Conservation (phyloP, 2,888 invertebrate species). For the Volucella zonaria region DNA sequence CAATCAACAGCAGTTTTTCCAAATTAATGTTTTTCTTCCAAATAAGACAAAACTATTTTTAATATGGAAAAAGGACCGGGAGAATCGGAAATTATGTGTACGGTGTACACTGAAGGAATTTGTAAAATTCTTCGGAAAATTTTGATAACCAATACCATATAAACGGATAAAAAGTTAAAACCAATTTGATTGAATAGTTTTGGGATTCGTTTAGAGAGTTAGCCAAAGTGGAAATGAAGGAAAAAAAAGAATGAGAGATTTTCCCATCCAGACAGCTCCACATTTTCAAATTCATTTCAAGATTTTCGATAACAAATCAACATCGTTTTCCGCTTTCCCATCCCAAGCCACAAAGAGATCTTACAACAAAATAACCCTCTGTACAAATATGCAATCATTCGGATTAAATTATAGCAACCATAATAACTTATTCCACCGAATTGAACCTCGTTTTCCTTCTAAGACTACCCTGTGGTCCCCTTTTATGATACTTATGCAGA, state of each 20-base stretch:
- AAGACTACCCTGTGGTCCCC: not conserved
- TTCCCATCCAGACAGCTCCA: not conserved
- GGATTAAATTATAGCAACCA: conserved; percentile 40
- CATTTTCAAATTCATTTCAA: conserved; percentile 17
- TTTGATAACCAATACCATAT: too few relatives aligned
- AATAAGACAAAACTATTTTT: too few relatives aligned
- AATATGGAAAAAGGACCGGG: too few relatives aligned
- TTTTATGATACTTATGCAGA: conserved; percentile 22
- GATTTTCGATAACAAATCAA: conserved; percentile 32
- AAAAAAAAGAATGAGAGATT: not conserved
- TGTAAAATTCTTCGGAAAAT: too few relatives aligned
- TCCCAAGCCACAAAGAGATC: not conserved
- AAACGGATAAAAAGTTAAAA: too few relatives aligned
- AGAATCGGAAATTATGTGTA: too few relatives aligned
- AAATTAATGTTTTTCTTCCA: too few relatives aligned
- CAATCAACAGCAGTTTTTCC: too few relatives aligned
- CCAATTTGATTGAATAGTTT: too few relatives aligned
- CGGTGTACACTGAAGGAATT: too few relatives aligned
- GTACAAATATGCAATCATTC: conserved; percentile 15
- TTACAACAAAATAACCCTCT: not conserved
- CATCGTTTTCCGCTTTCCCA: not conserved
- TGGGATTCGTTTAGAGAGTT: too few relatives aligned
- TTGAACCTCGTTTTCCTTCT: conserved; percentile 2
- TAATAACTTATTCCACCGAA: conserved; percentile 38
- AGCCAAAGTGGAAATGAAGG: too few relatives aligned